Evolutionary conservation across 2,888 invertebrate genomes (phyloP).

Genomic region (Coleophora flavipennella): DNA sequence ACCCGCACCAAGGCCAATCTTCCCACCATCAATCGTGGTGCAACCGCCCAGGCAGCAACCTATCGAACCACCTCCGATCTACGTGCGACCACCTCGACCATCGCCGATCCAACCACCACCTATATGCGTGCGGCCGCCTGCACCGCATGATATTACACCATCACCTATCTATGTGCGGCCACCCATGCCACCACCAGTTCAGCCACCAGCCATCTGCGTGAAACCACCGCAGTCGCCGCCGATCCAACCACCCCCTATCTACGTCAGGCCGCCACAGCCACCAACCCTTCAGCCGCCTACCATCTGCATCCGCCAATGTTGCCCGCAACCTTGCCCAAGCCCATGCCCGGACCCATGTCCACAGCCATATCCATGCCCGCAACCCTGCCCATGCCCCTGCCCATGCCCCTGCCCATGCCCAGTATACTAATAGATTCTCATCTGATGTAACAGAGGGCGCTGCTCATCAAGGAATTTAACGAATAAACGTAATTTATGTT

Average conservation of each 20-base stretch:
- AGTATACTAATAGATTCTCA: background rate
- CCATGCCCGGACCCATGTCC: constrained; percentile 1
- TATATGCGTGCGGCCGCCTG: constrained; percentile 34
- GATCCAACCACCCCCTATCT: constrained; percentile 34
- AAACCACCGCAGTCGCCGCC: constrained; percentile 27
- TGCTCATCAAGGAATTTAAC: no score
- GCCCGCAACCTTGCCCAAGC: background rate
- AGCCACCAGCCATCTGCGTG: constrained; percentile 30
- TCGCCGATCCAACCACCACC: constrained; percentile 31
- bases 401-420: constrained; percentile 2
- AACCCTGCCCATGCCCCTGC: constrained; percentile 2
- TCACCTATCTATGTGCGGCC: constrained; percentile 25
- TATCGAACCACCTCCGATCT: constrained; percentile 36
- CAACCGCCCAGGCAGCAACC: constrained; percentile 27
- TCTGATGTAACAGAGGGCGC: no score
- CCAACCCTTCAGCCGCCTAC: constrained; percentile 3
- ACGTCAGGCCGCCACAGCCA: constrained; percentile 14
- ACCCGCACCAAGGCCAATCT: constrained; percentile 31
- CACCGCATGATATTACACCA: constrained; percentile 24
- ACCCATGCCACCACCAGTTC: constrained; percentile 19
- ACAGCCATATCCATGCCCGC: constrained; percentile 2
- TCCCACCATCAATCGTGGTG: constrained; percentile 36
- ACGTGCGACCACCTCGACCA: constrained; percentile 31
- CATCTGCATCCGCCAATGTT: background rate
- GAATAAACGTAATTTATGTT: no score